phyloP scores from a whole-genome alignment of 2,797 vertebrate species.

The Gymnothorax reevesii region DNA sequence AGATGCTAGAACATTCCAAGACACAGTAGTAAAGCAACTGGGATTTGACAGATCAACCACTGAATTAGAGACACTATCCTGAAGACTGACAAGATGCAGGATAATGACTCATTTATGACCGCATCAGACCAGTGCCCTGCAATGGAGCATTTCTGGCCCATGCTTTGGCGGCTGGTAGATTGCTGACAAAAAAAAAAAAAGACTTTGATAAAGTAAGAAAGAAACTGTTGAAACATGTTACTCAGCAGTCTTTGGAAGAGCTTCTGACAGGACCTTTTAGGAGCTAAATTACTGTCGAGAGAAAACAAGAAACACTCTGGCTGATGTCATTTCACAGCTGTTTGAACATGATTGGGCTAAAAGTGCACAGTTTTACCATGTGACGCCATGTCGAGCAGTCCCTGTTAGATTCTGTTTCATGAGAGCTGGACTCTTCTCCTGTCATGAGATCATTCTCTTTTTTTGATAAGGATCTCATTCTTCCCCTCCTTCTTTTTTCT shows the following conservation, averaged over 20 bases:
- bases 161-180: constrained; percentile 70
- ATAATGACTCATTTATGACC: constrained; percentile 52
- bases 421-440: neutral
- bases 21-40: constrained; percentile 3
- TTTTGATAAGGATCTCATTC: neutral
- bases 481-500: neutral
- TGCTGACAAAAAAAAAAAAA: constrained; percentile 56
- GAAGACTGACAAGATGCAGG: constrained; percentile 44
- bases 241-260: constrained; percentile 67
- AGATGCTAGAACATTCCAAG: neutral
- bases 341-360: constrained; percentile 46
- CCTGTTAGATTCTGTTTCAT: constrained; percentile 12
- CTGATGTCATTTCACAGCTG: constrained; percentile 84
- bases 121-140: constrained; percentile 50
- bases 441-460: neutral
- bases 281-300: constrained; percentile 73
- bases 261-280: constrained; percentile 83
- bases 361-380: constrained; percentile 1
- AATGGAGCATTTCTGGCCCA: constrained; percentile 51
- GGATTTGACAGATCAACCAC: neutral
- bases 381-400: neutral
- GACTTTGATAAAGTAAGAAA: constrained; percentile 33
- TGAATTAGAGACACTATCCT: constrained; percentile 38
- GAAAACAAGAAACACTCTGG: constrained; percentile 74
- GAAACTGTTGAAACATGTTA: constrained; percentile 71